Evolutionary conservation across 1,140 invertebrate genomes (phyloP).

Genomic region (Whitmania pigra): DNA sequence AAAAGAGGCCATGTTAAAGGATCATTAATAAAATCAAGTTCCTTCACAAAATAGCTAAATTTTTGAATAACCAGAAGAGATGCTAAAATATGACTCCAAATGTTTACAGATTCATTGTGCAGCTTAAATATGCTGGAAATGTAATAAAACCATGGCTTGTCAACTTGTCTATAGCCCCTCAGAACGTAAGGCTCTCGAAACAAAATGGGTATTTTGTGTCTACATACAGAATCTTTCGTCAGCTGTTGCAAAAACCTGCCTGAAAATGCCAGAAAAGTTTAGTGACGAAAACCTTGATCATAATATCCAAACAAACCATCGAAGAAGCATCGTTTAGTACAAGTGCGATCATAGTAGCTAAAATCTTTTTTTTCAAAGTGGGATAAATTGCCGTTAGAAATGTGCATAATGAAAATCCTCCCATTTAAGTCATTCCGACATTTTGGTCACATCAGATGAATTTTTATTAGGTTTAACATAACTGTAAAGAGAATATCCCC

Average conservation of each 20-base stretch:
- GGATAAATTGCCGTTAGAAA: too few species aligned
- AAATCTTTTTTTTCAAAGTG: too few species aligned
- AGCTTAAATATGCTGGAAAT: conserved; percentile 35
- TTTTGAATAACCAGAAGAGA: conserved; percentile 25
- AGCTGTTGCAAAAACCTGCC: background rate
- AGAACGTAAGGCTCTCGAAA: conserved; percentile 35
- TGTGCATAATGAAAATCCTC: too few species aligned
- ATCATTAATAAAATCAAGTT: conserved; percentile 35
- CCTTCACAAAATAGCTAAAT: conserved; percentile 26
- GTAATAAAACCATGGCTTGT: conserved; percentile 36
- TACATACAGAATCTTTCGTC: conserved; percentile 5
- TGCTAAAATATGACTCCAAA: conserved; percentile 38
- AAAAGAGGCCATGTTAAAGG: conserved; percentile 37
- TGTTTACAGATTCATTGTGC: conserved; percentile 40
- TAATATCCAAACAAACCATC: too few species aligned
- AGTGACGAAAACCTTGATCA: too few species aligned
- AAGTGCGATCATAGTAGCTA: too few species aligned
- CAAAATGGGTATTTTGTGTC: conserved; percentile 28
- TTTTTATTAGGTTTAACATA: too few species aligned
- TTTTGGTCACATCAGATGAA: too few species aligned
- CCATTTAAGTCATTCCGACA: too few species aligned
- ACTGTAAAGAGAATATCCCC: too few species aligned
- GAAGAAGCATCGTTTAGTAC: too few species aligned
- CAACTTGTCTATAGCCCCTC: conserved; percentile 32
- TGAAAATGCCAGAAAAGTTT: background rate